phyloP scores from a whole-genome alignment of 2,113 vertebrate species.

The Callocephalon fimbriatum region DNA sequence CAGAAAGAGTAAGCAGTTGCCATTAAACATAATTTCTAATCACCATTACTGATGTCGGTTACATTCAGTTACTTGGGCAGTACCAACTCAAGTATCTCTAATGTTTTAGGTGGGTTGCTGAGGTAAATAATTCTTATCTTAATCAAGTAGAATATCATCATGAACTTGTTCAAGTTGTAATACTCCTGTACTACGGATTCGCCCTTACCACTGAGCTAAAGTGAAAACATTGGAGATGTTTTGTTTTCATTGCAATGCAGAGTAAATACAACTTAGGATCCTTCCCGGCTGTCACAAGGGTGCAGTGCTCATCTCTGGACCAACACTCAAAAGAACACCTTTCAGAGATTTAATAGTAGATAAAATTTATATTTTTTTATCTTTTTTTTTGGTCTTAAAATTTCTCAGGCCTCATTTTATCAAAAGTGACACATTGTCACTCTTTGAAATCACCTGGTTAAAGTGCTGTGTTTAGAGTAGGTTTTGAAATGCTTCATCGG shows the following conservation, averaged over 20 bases:
- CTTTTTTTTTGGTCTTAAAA: neutral
- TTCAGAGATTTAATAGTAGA: neutral
- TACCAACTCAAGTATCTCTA: neutral
- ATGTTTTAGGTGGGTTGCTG: neutral
- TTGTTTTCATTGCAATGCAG: neutral
- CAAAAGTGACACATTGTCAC: neutral
- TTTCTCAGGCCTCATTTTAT: neutral
- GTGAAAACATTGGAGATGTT: neutral
- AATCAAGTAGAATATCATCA: neutral
- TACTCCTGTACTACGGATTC: fast-evolving
- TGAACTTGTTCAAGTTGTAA: neutral
- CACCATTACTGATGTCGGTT: neutral
- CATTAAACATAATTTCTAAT: neutral
- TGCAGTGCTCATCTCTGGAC: neutral
- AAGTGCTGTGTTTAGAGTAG: neutral
- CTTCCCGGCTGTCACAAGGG: neutral
- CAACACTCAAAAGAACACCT: fast-evolving
- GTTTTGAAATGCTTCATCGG: neutral
- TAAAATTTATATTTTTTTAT: no score
- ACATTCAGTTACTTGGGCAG: neutral
- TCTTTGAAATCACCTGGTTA: neutral
- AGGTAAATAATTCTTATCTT: neutral
- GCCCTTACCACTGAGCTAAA: neutral
- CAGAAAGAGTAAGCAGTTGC: neutral
- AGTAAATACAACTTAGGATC: neutral